Evolutionary conservation across 2,888 invertebrate genomes (phyloP).

Genomic region (Heliconius erato): DNA sequence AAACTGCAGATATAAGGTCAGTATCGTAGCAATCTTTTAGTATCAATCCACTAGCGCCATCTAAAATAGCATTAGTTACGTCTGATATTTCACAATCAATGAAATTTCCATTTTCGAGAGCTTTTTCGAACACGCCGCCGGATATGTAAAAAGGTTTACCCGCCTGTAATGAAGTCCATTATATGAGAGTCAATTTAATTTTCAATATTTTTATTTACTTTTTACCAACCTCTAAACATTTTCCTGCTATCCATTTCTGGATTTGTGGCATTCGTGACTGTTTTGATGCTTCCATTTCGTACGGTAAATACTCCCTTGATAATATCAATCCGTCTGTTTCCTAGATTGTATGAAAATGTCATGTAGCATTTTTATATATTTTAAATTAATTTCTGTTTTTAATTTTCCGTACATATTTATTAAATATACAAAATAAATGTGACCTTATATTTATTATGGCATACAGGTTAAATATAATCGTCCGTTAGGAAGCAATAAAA

Average conservation of each 20-base stretch:
- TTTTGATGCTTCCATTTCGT: constrained; percentile 61
- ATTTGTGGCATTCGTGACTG: constrained; percentile 62
- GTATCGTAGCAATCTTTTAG: constrained; percentile 59
- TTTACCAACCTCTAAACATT: constrained; percentile 68
- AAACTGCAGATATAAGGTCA: constrained; percentile 56
- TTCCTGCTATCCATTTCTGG: constrained; percentile 70
- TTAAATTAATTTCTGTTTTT: neutral
- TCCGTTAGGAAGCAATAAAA: neutral
- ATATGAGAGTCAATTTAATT: constrained; percentile 16
- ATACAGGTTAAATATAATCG: neutral
- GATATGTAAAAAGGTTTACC: constrained; percentile 73
- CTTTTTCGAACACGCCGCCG: constrained; percentile 64
- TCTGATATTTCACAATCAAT: constrained; percentile 64
- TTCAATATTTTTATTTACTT: constrained; percentile 1
- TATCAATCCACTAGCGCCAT: constrained; percentile 71
- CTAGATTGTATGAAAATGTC: constrained; percentile 56
- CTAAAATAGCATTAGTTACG: constrained; percentile 67
- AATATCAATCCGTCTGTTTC: constrained; percentile 71
- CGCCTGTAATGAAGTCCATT: constrained; percentile 58
- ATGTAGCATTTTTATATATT: neutral
- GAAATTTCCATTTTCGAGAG: constrained; percentile 57
- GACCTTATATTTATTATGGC: neutral
- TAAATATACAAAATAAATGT: neutral
- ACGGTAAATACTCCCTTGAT: constrained; percentile 69
- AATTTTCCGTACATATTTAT: no score